Evolutionary conservation across 2,888 invertebrate species (phyloP), one percentile per base, ranked within the genome.

Genomic region (Itoplectis maculator): DNA sequence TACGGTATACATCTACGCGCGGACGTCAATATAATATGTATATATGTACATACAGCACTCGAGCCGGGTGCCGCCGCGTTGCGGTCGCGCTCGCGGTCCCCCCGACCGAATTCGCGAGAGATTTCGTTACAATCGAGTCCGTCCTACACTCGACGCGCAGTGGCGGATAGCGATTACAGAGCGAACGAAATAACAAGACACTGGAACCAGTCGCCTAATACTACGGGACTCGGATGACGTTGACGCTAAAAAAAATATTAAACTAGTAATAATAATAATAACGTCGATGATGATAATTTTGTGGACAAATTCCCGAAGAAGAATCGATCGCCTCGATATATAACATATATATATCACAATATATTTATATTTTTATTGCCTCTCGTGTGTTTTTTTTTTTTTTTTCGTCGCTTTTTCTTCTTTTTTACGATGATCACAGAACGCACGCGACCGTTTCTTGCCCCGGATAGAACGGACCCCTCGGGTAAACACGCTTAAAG

Each of bases 401-500:
- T 56, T 51, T n/a, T n/a, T 47, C 1, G n/a, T n/a, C n/a, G 11
- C 5, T n/a, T 66, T 13, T 1, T 37, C 15, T 61, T 59, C n/a
- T 20, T 35, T 70, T 59, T 63, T 20, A 18, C 45, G 51, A 45
- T 65, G 76, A 85, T 82, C 84, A 84, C 84, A 85, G 84, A 84
- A 75, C 63, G 76, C 68, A 61, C 83, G 61, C 68, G 40, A 77
- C 47, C 78, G 40, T 75, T 56, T 63, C 42, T 42, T 45, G 59
- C 45, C 47, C 45, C 40, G 45, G 15, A 45, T 66, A 42, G 13
- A 6, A 18, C 37, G 23, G 2, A 13, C 23, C 54, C n/a, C 35
- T 5, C 35, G 35, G 68, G 77, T 69, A 69, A 81, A 76, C 80
- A 77, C 80, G 76, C 75, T 45, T 45, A 35, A 47, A 8, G n/a